These are phyloP conservation scores for Grammomys dolichurus DNA, from an alignment of 2,113 vertebrate genomes.

Conservation along the genomic window DNA sequence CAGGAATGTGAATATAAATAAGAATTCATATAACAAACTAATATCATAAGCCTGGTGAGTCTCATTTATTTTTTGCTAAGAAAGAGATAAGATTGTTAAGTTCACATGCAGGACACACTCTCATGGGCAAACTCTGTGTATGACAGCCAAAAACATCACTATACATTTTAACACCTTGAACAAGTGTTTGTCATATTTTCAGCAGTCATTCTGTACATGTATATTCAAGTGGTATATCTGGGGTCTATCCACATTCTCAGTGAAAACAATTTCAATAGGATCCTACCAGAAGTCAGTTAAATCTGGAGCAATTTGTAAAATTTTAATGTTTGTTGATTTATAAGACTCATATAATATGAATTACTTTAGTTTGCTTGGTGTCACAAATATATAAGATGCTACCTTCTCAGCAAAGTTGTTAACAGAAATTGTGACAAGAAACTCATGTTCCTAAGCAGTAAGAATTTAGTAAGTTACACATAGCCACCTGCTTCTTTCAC, in stretches of 20 bases:
- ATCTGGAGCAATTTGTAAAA: background rate
- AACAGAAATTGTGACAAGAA: background rate
- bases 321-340: background rate
- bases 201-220: background rate
- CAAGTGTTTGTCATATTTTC: background rate
- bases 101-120: background rate
- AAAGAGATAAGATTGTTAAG: background rate
- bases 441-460: background rate
- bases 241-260: background rate
- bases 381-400: background rate
- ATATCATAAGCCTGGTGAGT: background rate
- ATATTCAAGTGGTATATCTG: background rate
- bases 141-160: background rate
- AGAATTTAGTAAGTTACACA: background rate
- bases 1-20: background rate
- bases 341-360: background rate
- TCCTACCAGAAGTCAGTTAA: background rate
- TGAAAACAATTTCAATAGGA: background rate
- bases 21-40: background rate
- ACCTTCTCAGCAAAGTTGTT: background rate
- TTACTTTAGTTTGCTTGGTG: background rate
- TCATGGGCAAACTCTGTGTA: background rate
- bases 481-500: background rate
- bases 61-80: conserved; percentile 2
- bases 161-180: background rate